Percentiles rank a stretch among this genome's conserved stretches.
Conservation (phyloP, 2,797 vertebrate species). For the Apogon talboti region DNA sequence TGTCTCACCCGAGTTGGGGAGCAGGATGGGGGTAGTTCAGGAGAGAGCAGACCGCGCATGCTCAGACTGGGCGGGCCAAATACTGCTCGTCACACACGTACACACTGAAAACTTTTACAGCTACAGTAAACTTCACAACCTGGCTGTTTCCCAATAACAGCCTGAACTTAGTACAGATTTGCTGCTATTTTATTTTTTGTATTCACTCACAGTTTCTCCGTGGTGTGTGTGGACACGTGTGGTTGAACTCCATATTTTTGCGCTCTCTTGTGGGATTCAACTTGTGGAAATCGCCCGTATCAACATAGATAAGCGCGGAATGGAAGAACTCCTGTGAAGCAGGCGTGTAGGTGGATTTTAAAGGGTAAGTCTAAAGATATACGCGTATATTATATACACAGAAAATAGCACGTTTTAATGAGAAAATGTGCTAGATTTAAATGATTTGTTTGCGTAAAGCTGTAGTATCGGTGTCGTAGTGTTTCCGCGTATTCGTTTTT, state of each 20-base stretch:
- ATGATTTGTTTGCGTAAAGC: background rate
- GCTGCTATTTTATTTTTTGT: background rate
- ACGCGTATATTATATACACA: background rate
- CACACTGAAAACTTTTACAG: slow-evolving; percentile 54
- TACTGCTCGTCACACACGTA: slow-evolving; percentile 23
- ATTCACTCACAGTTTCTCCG: background rate
- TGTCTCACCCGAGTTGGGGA: too few species aligned
- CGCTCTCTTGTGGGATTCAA: background rate
- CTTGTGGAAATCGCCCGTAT: background rate
- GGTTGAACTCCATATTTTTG: background rate
- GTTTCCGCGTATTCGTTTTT: slow-evolving; percentile 1
- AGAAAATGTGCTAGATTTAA: background rate
- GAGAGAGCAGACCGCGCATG: slow-evolving; percentile 29
- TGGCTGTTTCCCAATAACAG: background rate
- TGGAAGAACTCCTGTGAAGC: slow-evolving; percentile 32
- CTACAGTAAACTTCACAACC: slow-evolving; percentile 59
- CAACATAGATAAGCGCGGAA: slow-evolving; percentile 2
- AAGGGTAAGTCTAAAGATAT: slow-evolving; percentile 39
- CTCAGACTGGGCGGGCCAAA: slow-evolving; percentile 68
- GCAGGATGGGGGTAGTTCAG: too few species aligned
- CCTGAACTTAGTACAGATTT: background rate
- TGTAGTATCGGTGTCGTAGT: background rate
- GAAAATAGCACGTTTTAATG: fast-evolving
- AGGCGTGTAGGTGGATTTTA: background rate
- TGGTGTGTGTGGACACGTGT: background rate